Evolutionary conservation across 2,113 vertebrate genomes (phyloP).

Genomic region (Ariopsis seemanni): DNA sequence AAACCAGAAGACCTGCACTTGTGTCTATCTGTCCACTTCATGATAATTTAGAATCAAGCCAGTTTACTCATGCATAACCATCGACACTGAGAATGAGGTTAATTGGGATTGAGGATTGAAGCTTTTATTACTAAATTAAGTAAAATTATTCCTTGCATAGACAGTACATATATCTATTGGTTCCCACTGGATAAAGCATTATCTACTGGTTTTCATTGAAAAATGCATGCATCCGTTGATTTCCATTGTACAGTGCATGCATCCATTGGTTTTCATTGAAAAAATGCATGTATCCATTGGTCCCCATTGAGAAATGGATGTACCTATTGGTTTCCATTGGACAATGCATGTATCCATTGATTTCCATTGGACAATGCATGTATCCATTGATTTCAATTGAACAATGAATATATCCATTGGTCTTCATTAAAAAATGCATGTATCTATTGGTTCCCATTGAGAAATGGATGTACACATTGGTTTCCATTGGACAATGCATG

Average conservation of each 20-base stretch:
- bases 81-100: background rate
- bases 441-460: background rate
- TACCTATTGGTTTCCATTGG: background rate
- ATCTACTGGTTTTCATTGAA: background rate
- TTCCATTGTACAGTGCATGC: background rate
- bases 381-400: background rate
- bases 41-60: background rate
- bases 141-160: background rate
- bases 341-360: background rate
- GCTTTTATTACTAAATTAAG: background rate
- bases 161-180: background rate
- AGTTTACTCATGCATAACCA: background rate
- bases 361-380: background rate
- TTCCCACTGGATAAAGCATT: background rate
- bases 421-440: background rate
- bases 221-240: background rate
- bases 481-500: background rate
- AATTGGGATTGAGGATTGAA: background rate
- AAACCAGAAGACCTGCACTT: background rate
- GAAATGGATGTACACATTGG: background rate
- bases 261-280: background rate
- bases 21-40: background rate
- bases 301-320: background rate
- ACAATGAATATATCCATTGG: background rate
- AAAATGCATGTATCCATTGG: background rate